Evolutionary conservation across 2,888 invertebrate species (phyloP).

Genomic region (Tetanocera ferruginea): DNA sequence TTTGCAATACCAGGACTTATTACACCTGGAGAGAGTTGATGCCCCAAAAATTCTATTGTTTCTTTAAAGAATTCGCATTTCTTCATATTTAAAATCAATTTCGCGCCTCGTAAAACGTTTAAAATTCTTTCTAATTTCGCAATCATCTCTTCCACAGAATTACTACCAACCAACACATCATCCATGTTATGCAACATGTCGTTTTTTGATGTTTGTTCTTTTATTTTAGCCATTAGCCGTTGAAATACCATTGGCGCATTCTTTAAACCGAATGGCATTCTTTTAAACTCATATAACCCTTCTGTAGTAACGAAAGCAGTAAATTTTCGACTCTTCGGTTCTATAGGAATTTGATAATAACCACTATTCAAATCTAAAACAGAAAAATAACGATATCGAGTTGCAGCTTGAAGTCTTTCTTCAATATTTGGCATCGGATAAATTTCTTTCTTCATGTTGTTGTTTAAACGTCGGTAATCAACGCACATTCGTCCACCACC

Average conservation of each 20-base stretch:
- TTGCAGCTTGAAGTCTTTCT: constrained; percentile 39
- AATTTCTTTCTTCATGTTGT: constrained; percentile 34
- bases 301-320: background rate
- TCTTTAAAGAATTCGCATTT: background rate
- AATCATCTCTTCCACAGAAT: background rate
- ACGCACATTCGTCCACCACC: constrained; percentile 32
- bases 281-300: background rate
- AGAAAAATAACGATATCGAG: constrained; percentile 33
- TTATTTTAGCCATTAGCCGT: background rate
- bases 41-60: background rate
- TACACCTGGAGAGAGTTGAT: too few species aligned
- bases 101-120: background rate
- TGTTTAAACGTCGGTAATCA: constrained; percentile 39
- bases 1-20: too few species aligned
- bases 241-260: background rate
- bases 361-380: constrained; percentile 41
- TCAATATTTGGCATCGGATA: constrained; percentile 44
- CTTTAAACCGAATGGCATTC: too few species aligned
- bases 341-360: constrained; percentile 3
- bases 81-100: background rate
- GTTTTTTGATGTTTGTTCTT: background rate
- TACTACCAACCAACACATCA: background rate
- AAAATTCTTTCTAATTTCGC: background rate
- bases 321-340: background rate
- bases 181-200: background rate